These are phyloP conservation scores for Lacanobia wlatinum DNA, from an alignment of 2,888 invertebrate genomes.

Conservation along the genomic window DNA sequence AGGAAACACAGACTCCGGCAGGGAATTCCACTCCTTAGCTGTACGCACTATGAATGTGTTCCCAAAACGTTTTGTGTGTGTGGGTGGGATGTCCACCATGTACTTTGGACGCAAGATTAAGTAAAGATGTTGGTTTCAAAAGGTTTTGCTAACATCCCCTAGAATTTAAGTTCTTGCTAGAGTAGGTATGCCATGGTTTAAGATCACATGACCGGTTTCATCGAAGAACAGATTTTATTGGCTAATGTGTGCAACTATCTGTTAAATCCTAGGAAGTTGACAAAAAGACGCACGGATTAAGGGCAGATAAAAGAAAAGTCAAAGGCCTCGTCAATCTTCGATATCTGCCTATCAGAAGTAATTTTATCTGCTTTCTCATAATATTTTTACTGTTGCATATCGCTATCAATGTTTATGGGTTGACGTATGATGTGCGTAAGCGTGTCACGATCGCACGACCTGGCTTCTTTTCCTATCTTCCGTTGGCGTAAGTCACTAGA, in stretches of 20 bases:
- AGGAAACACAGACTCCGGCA: too few relatives aligned
- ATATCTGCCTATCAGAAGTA: conserved; percentile 33
- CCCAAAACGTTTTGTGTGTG: too few relatives aligned
- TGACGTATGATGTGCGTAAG: conserved; percentile 60
- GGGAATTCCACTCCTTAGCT: too few relatives aligned
- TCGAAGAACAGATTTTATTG: neutral
- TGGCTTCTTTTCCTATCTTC: conserved; percentile 57
- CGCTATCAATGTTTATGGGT: conserved; percentile 55
- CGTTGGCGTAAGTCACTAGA: conserved; percentile 48
- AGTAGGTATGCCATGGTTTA: neutral
- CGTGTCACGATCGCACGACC: conserved; percentile 59
- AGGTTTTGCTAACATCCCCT: neutral
- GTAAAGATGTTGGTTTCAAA: neutral
- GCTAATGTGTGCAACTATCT: neutral
- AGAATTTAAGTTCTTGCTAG: neutral
- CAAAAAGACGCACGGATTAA: conserved; percentile 19
- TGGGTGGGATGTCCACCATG: too few relatives aligned
- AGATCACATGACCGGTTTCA: neutral
- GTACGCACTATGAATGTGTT: too few relatives aligned
- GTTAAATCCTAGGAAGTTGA: conserved; percentile 2
- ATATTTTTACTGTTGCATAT: conserved; percentile 55
- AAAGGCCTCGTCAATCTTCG: conserved; percentile 41
- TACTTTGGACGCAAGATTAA: neutral
- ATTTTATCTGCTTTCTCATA: conserved; percentile 44
- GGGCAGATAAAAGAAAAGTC: conserved; percentile 43